A percentile compares a stretch with the other conserved stretches of the same genome.
These are phyloP conservation scores for Enteromius trimaculatus DNA, from an alignment of 2,797 vertebrate genomes.

Conservation along the genomic window DNA sequence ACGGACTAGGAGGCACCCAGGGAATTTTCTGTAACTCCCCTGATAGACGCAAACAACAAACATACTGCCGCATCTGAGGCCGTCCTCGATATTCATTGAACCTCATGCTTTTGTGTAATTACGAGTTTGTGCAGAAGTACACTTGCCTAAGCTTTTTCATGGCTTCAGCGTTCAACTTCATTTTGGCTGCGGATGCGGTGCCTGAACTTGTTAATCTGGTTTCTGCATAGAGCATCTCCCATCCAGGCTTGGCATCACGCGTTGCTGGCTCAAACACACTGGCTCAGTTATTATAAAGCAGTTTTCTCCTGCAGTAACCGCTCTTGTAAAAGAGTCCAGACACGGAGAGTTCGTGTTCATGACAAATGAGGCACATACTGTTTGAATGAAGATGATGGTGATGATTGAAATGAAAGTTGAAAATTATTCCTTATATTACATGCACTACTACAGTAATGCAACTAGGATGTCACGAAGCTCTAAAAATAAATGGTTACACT, in stretches of 20 bases:
- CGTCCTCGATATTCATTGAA: conserved; percentile 47
- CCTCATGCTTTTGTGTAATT: conserved; percentile 41
- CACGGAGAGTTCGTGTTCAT: conserved; percentile 23
- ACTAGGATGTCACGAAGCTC: background rate
- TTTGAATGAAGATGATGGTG: conserved; percentile 9
- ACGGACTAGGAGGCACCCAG: conserved; percentile 34
- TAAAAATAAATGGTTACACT: background rate
- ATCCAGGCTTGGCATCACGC: conserved; percentile 51
- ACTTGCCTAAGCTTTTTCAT: conserved; percentile 51
- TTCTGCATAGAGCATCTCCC: conserved; percentile 51
- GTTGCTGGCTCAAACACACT: conserved; percentile 52
- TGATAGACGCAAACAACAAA: conserved; percentile 41
- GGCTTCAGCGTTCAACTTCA: conserved; percentile 27
- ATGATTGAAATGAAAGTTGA: background rate
- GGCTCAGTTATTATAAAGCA: conserved; percentile 50
- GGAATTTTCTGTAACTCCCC: conserved; percentile 37
- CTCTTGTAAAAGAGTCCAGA: conserved; percentile 37
- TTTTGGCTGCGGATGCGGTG: conserved; percentile 52
- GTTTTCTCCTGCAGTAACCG: conserved; percentile 40
- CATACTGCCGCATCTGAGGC: conserved; percentile 28
- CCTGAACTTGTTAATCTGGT: conserved; percentile 60
- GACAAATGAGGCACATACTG: conserved; percentile 7
- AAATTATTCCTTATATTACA: background rate
- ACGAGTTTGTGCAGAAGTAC: conserved; percentile 45
- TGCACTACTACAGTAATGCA: background rate